Evolutionary conservation across 2,797 vertebrate species (phyloP), one percentile per base, ranked within the genome.

Genomic region (Tenualosa thibaudeaui): DNA sequence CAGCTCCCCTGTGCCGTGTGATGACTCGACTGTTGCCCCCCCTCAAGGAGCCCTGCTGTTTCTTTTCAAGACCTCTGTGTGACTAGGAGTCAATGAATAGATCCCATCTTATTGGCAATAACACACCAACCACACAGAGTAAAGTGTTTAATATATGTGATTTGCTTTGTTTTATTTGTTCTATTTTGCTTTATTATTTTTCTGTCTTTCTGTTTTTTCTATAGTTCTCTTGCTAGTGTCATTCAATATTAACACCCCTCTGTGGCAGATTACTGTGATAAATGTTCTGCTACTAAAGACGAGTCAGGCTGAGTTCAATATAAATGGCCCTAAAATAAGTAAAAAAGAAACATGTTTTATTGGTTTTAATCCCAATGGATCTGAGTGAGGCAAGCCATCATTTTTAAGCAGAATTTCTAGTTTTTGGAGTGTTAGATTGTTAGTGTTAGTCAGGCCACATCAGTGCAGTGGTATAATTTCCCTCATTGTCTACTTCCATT

Each of bases 131-230:
- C 10, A 51, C 43, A 83, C n/a, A 17, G 71, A 4, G 9, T 37
- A 5, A 43, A 19, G 68, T 43, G 17, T 1, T 71, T 71, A 71
- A 17, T 40, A 71, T 43, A 13, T 13, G 13, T 75, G 68, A 8
- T 50, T 56, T 19, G 81, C 26, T 60, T 71, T 13, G 71, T 62
- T 43, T 24, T 17, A 46, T 46, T 68, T 43, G 68, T 26, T 50
- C 53, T 26, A 71, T 13, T 60, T 58, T 12, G 81, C 43, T 43
- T 24, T 19, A 83, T 85, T 83, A 65, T 68, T 43, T 68, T 46
- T 58, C 84, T 86, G 58, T 83, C 31, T 81, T 19, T 68, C 12
- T 13, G 10, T 15, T 53, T 53, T 71, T n/a, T 56, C 4, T 62
- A 5, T 60, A 5, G 0, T 10, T 31, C 24, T 46, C 37, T 19